A percentile compares a stretch with the other conserved stretches of the same genome.
phyloP scores from a whole-genome alignment of 2,113 vertebrate species.

The Danionella cerebrum region DNA sequence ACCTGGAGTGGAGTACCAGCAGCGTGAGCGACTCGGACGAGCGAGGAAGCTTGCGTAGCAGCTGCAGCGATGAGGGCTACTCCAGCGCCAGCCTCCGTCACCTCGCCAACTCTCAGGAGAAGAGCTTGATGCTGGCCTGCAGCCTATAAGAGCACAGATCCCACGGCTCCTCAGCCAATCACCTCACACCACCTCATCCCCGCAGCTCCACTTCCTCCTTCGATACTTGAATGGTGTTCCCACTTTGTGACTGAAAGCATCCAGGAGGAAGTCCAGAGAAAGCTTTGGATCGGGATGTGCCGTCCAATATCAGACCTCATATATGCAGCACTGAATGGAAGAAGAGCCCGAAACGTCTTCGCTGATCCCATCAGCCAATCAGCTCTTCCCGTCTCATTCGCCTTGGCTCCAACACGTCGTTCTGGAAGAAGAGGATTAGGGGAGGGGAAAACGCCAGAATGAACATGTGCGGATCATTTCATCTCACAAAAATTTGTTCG shows the following conservation, averaged over 20 bases:
- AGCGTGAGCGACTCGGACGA: conserved; percentile 89
- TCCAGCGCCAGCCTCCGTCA: conserved; percentile 76
- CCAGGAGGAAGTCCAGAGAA: not conserved
- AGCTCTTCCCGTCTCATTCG: not conserved
- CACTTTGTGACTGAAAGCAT: not conserved
- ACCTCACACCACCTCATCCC: conserved; percentile 3
- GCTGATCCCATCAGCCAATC: not conserved
- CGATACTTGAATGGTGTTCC: not conserved
- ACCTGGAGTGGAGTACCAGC: conserved; percentile 89
- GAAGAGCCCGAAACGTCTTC: not conserved
- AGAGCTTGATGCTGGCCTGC: conserved; percentile 59
- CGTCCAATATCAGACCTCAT: not conserved
- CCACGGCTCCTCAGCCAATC: conserved; percentile 1
- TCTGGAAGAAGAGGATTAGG: not conserved
- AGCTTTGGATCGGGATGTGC: not conserved
- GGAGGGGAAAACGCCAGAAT: too few species aligned
- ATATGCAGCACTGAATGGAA: conserved; percentile 19
- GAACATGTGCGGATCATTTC: too few species aligned
- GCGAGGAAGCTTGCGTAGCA: conserved; percentile 80
- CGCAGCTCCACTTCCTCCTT: not conserved
- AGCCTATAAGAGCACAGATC: conserved; percentile 64
- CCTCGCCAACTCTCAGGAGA: conserved; percentile 66
- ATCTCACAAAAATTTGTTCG: not conserved
- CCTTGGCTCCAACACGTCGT: not conserved
- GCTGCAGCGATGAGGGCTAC: conserved; percentile 90